These are phyloP conservation scores for Brenthis hecate DNA, from an alignment of 2,888 invertebrate genomes.

Conservation along the genomic window DNA sequence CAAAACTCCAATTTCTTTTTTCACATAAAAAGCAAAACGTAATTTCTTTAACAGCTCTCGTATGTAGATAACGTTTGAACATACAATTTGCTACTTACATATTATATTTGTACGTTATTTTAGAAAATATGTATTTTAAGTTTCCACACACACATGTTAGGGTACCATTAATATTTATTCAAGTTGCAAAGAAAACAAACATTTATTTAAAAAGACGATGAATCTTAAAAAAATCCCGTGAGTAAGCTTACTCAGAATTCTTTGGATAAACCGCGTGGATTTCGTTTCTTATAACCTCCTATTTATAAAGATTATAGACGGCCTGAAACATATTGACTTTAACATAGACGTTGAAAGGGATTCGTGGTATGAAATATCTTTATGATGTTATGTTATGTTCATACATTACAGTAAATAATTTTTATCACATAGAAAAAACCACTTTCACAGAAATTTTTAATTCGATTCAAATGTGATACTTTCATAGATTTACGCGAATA, in stretches of 20 bases:
- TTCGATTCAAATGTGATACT: too few relatives aligned
- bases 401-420: not conserved
- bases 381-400: slow-evolving; percentile 2
- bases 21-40: too few relatives aligned
- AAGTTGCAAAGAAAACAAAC: not conserved
- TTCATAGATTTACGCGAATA: too few relatives aligned
- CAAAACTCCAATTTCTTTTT: too few relatives aligned
- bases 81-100: too few relatives aligned
- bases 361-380: slow-evolving; percentile 5
- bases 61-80: too few relatives aligned
- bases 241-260: slow-evolving; percentile 29
- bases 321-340: slow-evolving; percentile 24
- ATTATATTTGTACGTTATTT: too few relatives aligned
- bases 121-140: too few relatives aligned
- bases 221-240: slow-evolving; percentile 15
- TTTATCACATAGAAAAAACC: not conserved
- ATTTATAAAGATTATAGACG: slow-evolving; percentile 35
- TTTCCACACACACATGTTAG: too few relatives aligned
- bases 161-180: too few relatives aligned
- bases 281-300: slow-evolving; percentile 30
- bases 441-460: too few relatives aligned
- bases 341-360: slow-evolving; percentile 21
- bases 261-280: slow-evolving; percentile 29
- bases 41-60: too few relatives aligned
- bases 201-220: slow-evolving; percentile 18